Evolutionary conservation across 2,113 vertebrate species (phyloP).

Genomic region (Phrynosoma platyrhinos): DNA sequence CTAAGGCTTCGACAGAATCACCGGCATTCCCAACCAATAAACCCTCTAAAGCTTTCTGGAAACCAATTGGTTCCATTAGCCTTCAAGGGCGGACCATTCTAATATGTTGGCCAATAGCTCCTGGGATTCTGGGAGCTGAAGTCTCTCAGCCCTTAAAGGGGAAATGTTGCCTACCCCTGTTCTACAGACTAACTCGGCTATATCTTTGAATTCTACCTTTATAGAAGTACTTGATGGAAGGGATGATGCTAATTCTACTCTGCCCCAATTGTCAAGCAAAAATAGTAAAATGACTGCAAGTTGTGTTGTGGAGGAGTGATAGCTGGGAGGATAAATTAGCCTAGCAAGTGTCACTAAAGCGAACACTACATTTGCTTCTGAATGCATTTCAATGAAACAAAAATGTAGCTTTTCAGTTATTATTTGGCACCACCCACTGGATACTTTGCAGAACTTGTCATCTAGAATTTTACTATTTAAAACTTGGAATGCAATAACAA

Average conservation of each 20-base stretch:
- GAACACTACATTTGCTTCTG: neutral
- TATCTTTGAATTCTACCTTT: too few relatives aligned
- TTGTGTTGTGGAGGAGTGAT: conserved; percentile 7
- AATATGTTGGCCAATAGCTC: too few relatives aligned
- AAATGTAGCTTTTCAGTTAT: conserved; percentile 48
- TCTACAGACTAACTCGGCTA: too few relatives aligned
- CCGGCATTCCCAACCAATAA: too few relatives aligned
- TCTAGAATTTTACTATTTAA: conserved; percentile 23
- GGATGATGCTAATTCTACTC: conserved; percentile 25
- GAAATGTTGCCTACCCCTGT: too few relatives aligned
- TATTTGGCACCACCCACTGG: conserved; percentile 76
- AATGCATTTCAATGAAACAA: conserved; percentile 20
- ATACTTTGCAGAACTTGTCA: conserved; percentile 61
- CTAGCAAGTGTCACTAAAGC: neutral
- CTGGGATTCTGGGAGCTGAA: too few relatives aligned
- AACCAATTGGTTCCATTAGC: too few relatives aligned
- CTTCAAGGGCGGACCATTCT: too few relatives aligned
- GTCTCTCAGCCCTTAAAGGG: too few relatives aligned
- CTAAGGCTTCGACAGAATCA: too few relatives aligned
- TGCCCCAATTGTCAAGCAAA: neutral
- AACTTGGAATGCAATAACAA: conserved; percentile 7
- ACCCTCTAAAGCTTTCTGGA: too few relatives aligned
- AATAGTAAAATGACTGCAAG: neutral
- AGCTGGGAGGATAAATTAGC: neutral
- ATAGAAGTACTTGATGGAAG: neutral